Evolutionary conservation across 2,888 invertebrate genomes (phyloP).

Genomic region (Oligia fasciuncula): DNA sequence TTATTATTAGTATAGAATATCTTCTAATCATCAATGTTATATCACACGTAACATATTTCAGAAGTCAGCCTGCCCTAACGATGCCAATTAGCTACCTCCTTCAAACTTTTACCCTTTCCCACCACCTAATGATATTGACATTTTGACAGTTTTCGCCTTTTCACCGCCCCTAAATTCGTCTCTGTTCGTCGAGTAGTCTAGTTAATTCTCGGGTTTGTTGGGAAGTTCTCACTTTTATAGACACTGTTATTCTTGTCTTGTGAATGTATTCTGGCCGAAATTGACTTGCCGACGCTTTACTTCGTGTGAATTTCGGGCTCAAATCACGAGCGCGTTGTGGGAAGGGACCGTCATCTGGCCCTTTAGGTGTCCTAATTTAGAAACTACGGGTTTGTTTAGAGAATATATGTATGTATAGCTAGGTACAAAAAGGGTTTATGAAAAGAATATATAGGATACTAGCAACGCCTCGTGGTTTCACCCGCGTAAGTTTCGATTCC

Average conservation of each 20-base stretch:
- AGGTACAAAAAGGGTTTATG: background rate
- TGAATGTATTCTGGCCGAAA: slow-evolving; percentile 62
- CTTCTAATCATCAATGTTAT: too few species aligned
- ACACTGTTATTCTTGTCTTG: slow-evolving; percentile 72
- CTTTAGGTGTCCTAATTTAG: slow-evolving; percentile 39
- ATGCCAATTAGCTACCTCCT: background rate
- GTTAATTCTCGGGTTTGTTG: slow-evolving; percentile 71
- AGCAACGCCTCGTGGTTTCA: too few species aligned
- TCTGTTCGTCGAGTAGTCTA: slow-evolving; percentile 56
- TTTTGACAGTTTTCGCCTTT: background rate
- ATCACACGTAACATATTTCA: background rate
- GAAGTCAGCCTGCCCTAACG: too few species aligned
- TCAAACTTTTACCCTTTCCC: background rate
- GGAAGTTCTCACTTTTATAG: slow-evolving; percentile 69
- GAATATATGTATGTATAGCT: background rate
- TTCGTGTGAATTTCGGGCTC: slow-evolving; percentile 56
- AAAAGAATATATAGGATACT: too few species aligned
- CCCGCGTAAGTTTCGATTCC: too few species aligned
- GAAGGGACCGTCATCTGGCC: slow-evolving; percentile 36
- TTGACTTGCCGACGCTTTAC: slow-evolving; percentile 58
- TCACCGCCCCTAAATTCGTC: slow-evolving; percentile 50
- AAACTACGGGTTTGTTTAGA: slow-evolving; percentile 6
- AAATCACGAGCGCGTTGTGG: slow-evolving; percentile 54
- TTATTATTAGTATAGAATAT: too few species aligned
- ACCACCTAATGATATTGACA: background rate